Evolutionary conservation across 2,113 vertebrate genomes (phyloP).

Genomic region (Petroica traversi): DNA sequence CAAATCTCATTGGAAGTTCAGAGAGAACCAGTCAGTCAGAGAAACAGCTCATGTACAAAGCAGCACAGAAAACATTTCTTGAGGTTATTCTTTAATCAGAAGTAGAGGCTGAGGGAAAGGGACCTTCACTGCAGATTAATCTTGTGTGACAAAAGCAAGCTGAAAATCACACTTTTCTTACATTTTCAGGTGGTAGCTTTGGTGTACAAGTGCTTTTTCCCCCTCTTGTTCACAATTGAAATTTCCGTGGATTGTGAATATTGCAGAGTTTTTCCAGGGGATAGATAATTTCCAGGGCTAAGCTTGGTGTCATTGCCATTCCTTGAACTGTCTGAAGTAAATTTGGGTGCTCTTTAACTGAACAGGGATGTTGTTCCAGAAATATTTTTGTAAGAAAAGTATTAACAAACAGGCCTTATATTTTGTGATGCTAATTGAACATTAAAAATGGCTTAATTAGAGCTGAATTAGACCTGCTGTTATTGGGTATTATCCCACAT

Average conservation of each 20-base stretch:
- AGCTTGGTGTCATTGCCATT: neutral
- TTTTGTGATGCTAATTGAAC: neutral
- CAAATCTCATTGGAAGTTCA: neutral
- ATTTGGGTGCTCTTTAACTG: neutral
- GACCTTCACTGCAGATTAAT: neutral
- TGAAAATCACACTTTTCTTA: rapidly evolving
- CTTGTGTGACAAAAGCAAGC: neutral
- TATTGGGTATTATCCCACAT: rapidly evolving
- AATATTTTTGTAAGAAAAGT: neutral
- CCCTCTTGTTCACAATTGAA: neutral
- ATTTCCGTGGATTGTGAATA: neutral
- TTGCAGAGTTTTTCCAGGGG: neutral
- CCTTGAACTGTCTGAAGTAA: neutral
- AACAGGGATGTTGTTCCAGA: neutral
- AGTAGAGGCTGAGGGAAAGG: neutral
- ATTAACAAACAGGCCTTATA: neutral
- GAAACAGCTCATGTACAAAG: neutral
- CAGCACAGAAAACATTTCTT: neutral
- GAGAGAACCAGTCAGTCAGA: neutral
- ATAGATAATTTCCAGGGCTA: neutral
- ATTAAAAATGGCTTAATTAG: neutral
- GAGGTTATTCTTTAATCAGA: neutral
- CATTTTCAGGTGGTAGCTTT: neutral
- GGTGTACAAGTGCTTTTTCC: neutral
- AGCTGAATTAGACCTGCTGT: neutral